Percentiles rank a stretch among this genome's conserved stretches.
Conservation (phyloP, 2,888 invertebrate species). For the Acrobasis repandana region DNA sequence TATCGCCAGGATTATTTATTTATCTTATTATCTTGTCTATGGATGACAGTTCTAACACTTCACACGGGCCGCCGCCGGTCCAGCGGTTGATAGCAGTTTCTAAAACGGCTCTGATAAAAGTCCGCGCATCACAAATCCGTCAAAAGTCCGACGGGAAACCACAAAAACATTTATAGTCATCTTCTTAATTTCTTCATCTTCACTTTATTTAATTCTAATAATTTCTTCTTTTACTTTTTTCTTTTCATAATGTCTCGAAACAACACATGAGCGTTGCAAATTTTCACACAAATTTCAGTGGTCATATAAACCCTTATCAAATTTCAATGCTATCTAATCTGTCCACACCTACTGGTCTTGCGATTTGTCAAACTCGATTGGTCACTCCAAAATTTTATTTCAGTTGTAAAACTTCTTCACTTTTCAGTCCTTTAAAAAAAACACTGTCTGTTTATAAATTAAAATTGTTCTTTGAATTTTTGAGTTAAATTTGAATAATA, state of each 20-base stretch:
- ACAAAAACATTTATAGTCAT: conserved; percentile 58
- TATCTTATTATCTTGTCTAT: conserved; percentile 67
- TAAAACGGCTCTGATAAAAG: conserved; percentile 69
- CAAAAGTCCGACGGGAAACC: conserved; percentile 70
- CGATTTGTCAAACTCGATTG: conserved; percentile 56
- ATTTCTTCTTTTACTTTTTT: conserved; percentile 65
- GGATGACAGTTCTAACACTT: conserved; percentile 71
- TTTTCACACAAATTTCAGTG: conserved; percentile 64
- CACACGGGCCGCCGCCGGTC: conserved; percentile 79
- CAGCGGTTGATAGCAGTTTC: conserved; percentile 72
- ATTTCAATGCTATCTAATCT: conserved; percentile 78
- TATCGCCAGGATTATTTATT: conserved; percentile 68
- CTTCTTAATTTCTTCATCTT: conserved; percentile 61
- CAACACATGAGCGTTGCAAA: conserved; percentile 54
- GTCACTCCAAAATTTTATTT: conserved; percentile 59
- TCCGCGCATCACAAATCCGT: conserved; percentile 63
- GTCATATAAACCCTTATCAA: conserved; percentile 73
- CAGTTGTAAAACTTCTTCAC: conserved; percentile 60
- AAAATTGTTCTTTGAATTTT: conserved; percentile 33
- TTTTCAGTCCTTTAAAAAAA: conserved; percentile 56
- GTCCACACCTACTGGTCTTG: conserved; percentile 70
- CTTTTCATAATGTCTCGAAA: conserved; percentile 70
- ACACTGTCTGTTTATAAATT: conserved; percentile 52
- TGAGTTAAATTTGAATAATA: not conserved
- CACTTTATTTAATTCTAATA: conserved; percentile 38